Evolutionary conservation across 2,888 invertebrate genomes (phyloP).

Genomic region (Tricholauxania praeusta): DNA sequence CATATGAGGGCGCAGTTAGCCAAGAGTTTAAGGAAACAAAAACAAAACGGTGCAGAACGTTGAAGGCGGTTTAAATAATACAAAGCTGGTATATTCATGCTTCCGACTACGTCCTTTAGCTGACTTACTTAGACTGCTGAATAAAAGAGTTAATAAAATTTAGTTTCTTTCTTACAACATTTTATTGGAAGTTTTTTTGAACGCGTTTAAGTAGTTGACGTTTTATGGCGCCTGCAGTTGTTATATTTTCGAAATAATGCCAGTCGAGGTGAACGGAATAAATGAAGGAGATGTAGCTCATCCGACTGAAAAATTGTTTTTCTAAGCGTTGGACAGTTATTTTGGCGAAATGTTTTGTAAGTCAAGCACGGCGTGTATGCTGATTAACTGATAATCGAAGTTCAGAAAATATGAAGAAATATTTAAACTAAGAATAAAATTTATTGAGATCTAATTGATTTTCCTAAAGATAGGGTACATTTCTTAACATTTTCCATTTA

Average conservation of each 20-base stretch:
- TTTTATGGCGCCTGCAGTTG: not conserved
- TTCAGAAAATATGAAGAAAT: no score
- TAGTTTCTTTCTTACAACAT: not conserved
- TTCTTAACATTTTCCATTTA: no score
- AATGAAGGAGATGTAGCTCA: no score
- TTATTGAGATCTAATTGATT: no score
- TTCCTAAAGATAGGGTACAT: no score
- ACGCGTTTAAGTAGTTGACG: not conserved
- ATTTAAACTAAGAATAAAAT: no score
- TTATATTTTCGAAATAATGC: not conserved
- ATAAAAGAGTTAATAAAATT: constrained; percentile 14
- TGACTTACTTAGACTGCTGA: not conserved
- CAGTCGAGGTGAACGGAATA: no score
- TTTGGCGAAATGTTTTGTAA: no score
- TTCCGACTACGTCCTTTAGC: not conserved
- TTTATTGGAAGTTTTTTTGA: not conserved
- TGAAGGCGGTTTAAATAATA: not conserved
- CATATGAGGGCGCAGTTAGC: not conserved
- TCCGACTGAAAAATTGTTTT: no score
- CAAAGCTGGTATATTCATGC: not conserved
- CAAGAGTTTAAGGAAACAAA: not conserved
- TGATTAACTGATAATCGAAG: no score
- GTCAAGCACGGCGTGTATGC: no score
- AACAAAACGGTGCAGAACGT: not conserved
- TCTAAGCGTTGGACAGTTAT: no score